Conservation (phyloP, 2,888 invertebrate genomes). For the Polymixis flavicincta region DNA sequence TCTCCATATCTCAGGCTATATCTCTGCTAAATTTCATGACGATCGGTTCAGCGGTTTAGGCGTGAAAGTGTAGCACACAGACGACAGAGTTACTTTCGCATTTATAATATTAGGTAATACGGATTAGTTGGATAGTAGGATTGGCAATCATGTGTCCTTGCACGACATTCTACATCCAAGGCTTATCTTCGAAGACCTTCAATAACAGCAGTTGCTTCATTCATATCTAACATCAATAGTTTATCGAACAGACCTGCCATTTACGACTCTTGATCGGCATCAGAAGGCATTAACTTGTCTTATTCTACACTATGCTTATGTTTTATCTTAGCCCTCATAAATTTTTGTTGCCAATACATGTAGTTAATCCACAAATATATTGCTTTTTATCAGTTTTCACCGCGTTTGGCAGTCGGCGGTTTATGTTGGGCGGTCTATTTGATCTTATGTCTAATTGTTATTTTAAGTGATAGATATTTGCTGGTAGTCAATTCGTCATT, state of each 20-base stretch:
- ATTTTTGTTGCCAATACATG: conserved; percentile 50
- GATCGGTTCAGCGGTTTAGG: too few relatives aligned
- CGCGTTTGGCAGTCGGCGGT: neutral
- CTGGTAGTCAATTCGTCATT: neutral
- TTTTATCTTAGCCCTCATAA: conserved; percentile 55
- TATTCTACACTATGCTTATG: neutral
- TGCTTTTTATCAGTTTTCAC: conserved; percentile 43
- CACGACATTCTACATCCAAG: neutral
- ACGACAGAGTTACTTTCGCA: too few relatives aligned
- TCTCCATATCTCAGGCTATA: too few relatives aligned
- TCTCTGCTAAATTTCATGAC: too few relatives aligned
- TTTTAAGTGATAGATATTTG: neutral
- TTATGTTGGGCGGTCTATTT: conserved; percentile 25
- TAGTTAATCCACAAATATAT: conserved; percentile 46
- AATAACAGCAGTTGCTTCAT: conserved; percentile 14
- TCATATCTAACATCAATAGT: conserved; percentile 52
- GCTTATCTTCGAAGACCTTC: conserved; percentile 47
- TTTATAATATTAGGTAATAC: too few relatives aligned
- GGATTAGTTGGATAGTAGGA: too few relatives aligned
- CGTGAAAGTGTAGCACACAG: too few relatives aligned
- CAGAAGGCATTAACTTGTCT: conserved; percentile 70
- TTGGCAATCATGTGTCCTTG: neutral
- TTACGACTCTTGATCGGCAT: conserved; percentile 60
- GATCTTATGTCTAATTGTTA: conserved; percentile 2
- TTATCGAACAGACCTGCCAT: conserved; percentile 60